Conservation (phyloP, 2,888 invertebrate genomes). For the Volucella inanis region DNA sequence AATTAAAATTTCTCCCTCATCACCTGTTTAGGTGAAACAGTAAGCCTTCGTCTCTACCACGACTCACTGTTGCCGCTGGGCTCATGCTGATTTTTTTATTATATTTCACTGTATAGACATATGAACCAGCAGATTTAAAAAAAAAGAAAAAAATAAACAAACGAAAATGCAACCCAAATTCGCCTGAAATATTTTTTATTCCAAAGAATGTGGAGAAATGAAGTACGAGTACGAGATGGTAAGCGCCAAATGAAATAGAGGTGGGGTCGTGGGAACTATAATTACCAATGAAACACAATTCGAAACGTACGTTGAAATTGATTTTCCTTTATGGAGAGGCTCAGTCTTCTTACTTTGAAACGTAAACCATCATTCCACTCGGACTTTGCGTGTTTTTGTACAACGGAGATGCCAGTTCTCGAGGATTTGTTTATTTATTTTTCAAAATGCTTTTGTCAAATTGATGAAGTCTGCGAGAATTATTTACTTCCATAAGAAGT, state of each 20-base stretch:
- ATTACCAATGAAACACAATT: slow-evolving; percentile 27
- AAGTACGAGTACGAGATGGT: neutral
- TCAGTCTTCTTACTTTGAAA: neutral
- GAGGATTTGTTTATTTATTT: too few relatives aligned
- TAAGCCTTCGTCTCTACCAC: neutral
- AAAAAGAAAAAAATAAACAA: slow-evolving; percentile 9
- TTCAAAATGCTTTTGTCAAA: too few relatives aligned
- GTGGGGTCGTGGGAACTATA: slow-evolving; percentile 17
- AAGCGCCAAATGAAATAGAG: neutral
- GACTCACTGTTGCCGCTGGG: neutral
- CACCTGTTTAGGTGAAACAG: slow-evolving; percentile 25
- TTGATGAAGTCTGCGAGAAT: too few relatives aligned
- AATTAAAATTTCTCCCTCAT: slow-evolving; percentile 40
- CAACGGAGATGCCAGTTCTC: too few relatives aligned
- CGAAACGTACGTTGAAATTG: slow-evolving; percentile 9
- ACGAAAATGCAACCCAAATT: neutral
- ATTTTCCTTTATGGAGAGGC: slow-evolving; percentile 10
- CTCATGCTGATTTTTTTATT: slow-evolving; percentile 3
- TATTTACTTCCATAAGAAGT: too few relatives aligned
- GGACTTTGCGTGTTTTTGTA: too few relatives aligned
- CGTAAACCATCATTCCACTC: neutral
- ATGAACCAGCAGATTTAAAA: slow-evolving; percentile 1
- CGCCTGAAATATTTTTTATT: slow-evolving; percentile 8
- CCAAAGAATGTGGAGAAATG: neutral
- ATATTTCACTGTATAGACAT: neutral